These are phyloP conservation scores for Acestrorhynchus altus DNA, from an alignment of 2,797 vertebrate species.

Conservation along the genomic window DNA sequence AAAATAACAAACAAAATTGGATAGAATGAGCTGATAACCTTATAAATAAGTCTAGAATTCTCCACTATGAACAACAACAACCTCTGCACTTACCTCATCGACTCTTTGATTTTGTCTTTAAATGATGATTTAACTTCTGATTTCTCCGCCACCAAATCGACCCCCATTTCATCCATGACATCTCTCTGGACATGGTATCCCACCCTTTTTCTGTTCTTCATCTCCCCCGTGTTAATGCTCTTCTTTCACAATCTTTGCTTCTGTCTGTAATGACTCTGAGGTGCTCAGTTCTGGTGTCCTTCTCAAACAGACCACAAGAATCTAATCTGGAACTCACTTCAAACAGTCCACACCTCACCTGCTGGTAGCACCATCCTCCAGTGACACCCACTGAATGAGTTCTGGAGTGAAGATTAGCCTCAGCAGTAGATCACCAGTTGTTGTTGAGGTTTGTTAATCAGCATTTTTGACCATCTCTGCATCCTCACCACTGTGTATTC, in stretches of 20 bases:
- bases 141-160: conserved; percentile 73
- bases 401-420: neutral
- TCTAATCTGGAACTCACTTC: neutral
- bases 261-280: neutral
- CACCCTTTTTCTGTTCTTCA: conserved; percentile 25
- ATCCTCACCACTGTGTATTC: conserved; percentile 51
- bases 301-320: neutral
- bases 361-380: neutral
- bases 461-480: conserved; percentile 10
- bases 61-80: too few relatives aligned
- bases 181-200: conserved; percentile 69
- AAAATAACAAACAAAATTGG: too few relatives aligned
- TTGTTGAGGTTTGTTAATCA: neutral
- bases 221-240: neutral
- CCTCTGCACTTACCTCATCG: conserved; percentile 53
- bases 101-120: conserved; percentile 67
- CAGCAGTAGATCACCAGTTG: neutral
- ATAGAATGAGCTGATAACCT: too few relatives aligned
- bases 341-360: neutral
- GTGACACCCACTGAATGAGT: neutral
- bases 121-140: conserved; percentile 58
- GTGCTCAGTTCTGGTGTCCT: neutral
- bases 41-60: too few relatives aligned
- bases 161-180: conserved; percentile 71
- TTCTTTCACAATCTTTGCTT: neutral